A percentile compares a stretch with the other conserved stretches of the same genome.
These are phyloP conservation scores for Subacronicta megacephala DNA, from an alignment of 2,888 invertebrate species.

Conservation along the genomic window DNA sequence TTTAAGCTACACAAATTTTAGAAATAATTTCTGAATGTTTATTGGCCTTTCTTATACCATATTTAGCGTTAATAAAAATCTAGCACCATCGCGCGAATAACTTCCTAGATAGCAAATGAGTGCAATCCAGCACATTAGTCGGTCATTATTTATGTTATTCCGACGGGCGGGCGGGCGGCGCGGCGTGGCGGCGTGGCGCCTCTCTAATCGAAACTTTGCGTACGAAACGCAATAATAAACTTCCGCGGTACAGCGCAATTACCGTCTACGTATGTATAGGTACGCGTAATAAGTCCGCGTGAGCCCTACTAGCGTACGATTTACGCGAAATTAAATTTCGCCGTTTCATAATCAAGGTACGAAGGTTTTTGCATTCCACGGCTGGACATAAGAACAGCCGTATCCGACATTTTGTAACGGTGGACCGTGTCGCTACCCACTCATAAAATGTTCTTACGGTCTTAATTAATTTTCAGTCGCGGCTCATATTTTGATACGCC, in stretches of 20 bases:
- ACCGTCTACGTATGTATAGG: constrained; percentile 57
- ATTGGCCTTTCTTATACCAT: not conserved
- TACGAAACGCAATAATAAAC: constrained; percentile 78
- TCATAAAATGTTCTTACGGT: no score
- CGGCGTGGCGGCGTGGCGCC: constrained; percentile 62
- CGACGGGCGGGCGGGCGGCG: constrained; percentile 40
- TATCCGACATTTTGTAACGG: no score
- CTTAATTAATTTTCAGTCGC: no score
- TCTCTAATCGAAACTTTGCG: constrained; percentile 78
- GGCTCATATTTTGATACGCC: no score
- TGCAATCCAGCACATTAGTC: constrained; percentile 69
- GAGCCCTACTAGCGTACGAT: constrained; percentile 45
- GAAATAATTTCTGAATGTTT: not conserved
- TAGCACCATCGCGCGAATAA: constrained; percentile 51
- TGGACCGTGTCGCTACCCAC: no score
- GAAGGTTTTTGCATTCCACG: constrained; percentile 3
- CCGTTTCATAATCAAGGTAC: constrained; percentile 45
- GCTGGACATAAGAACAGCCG: not conserved
- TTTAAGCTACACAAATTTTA: not conserved
- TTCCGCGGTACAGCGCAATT: constrained; percentile 80
- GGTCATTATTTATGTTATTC: constrained; percentile 73
- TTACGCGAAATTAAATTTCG: constrained; percentile 51
- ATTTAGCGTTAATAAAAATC: constrained; percentile 42
- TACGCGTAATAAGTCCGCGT: constrained; percentile 52
- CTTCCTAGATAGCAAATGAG: constrained; percentile 71